Conservation (phyloP, 2,797 vertebrate species). For the Crocodylus rhombifer region DNA sequence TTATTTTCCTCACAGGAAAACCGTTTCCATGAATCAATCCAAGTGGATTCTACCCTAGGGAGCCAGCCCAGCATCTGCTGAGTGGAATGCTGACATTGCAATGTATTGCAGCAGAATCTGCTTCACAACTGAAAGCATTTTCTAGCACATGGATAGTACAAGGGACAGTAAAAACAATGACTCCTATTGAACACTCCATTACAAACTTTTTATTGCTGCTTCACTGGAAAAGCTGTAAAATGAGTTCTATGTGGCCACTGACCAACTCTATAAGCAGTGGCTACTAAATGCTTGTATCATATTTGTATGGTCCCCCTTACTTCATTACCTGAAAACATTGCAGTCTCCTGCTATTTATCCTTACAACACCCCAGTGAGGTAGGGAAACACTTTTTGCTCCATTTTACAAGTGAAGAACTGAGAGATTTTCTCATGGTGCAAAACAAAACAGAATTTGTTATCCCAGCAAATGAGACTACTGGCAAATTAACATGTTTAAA, state of each 20-base stretch:
- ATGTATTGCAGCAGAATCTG: not conserved
- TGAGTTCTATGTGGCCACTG: not conserved
- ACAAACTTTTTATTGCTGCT: not conserved
- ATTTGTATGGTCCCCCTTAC: not conserved
- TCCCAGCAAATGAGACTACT: no score
- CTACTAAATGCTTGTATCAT: not conserved
- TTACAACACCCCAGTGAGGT: not conserved
- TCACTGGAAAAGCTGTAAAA: not conserved
- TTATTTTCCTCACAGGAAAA: not conserved
- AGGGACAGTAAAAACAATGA: not conserved
- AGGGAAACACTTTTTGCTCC: not conserved
- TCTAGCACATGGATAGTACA: not conserved
- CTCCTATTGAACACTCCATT: not conserved
- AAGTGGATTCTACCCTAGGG: not conserved
- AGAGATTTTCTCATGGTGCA: no score
- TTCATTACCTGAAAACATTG: not conserved
- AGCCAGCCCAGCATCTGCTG: not conserved
- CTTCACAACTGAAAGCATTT: not conserved
- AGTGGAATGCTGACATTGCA: not conserved
- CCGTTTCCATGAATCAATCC: not conserved
- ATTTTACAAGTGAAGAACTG: conserved; percentile 29
- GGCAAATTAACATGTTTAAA: no score
- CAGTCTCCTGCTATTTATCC: rapidly evolving
- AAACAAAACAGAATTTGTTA: no score
- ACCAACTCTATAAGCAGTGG: not conserved